Conservation (phyloP, 2,797 vertebrate species). For the Bufotes viridis region DNA sequence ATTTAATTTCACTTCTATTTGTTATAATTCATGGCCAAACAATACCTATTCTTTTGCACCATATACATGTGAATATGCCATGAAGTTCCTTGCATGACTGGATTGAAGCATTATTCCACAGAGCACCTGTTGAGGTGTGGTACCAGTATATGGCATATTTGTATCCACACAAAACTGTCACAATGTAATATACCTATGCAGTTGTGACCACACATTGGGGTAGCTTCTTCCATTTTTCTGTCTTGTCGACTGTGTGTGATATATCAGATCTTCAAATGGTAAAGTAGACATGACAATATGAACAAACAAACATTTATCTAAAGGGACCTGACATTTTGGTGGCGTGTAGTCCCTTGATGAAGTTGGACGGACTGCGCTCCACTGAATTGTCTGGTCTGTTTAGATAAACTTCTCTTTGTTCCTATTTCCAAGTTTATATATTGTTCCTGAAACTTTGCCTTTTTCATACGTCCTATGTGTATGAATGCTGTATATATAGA, state of each 20-base stretch:
- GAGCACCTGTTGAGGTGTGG: no score
- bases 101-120: no score
- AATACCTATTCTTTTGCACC: no score
- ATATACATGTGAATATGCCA: no score
- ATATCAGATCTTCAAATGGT: not conserved
- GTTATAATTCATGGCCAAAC: no score
- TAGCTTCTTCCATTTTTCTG: not conserved
- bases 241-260: not conserved
- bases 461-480: not conserved
- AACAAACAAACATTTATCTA: conserved; percentile 8
- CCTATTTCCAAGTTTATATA: not conserved
- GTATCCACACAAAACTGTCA: not conserved
- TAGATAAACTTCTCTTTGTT: not conserved
- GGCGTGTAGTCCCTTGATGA: not conserved
- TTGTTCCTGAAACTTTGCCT: not conserved
- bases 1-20: no score
- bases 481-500: not conserved
- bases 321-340: conserved; percentile 20
- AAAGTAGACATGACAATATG: conserved; percentile 11
- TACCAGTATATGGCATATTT: no score
- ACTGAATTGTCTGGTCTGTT: not conserved
- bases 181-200: not conserved
- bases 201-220: not conserved
- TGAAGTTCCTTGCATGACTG: no score
- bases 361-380: conserved; percentile 3